These are phyloP conservation scores for Megaustenia siamemsis DNA, from an alignment of 2,888 invertebrate species.

Conservation along the genomic window DNA sequence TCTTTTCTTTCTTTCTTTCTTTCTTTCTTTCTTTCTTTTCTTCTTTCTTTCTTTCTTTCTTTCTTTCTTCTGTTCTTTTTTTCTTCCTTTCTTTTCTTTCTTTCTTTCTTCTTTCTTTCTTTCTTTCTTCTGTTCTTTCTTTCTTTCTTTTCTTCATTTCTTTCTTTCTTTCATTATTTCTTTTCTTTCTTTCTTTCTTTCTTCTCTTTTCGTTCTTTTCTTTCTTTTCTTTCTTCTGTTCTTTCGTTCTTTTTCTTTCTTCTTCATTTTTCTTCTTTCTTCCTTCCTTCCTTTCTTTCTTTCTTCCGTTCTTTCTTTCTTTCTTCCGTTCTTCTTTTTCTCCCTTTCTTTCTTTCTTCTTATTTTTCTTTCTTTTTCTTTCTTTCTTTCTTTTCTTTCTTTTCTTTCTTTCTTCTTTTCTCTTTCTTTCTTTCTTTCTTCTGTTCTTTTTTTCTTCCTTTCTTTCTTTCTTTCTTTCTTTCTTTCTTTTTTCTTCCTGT, in stretches of 20 bases:
- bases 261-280: background rate
- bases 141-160: background rate
- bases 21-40: background rate
- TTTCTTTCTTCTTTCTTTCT: background rate
- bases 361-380: too few relatives aligned
- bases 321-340: too few relatives aligned
- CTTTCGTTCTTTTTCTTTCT: background rate
- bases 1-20: background rate
- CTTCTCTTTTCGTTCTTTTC: background rate
- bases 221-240: background rate
- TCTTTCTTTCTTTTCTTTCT: too few relatives aligned
- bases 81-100: background rate
- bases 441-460: too few relatives aligned
- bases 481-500: too few relatives aligned
- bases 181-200: background rate
- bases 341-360: too few relatives aligned
- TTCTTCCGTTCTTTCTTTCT: too few relatives aligned
- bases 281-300: too few relatives aligned
- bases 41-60: background rate
- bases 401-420: too few relatives aligned
- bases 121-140: background rate
- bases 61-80: background rate
- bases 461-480: too few relatives aligned
- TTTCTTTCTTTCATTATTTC: background rate
- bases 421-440: too few relatives aligned